Percentiles rank a stretch among this genome's conserved stretches.
Evolutionary conservation across 1,140 invertebrate genomes (phyloP).

Genomic region (Papilio dardanus): DNA sequence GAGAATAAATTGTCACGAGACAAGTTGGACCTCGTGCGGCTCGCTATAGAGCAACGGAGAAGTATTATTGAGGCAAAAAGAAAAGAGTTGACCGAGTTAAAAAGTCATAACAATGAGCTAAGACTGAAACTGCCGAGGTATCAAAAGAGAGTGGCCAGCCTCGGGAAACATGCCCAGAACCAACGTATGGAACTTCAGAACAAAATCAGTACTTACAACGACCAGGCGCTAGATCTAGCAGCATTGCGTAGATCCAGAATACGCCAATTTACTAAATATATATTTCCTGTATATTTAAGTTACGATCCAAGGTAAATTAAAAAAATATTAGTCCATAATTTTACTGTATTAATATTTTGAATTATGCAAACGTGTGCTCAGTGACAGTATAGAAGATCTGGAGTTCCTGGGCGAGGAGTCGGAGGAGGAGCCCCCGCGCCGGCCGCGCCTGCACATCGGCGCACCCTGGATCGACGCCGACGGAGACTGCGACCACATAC

Average conservation of each 20-base stretch:
- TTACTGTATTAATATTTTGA: too few species aligned
- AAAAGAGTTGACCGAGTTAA: constrained; percentile 80
- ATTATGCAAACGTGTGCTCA: constrained; percentile 44
- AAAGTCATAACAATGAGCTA: constrained; percentile 83
- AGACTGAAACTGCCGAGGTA: constrained; percentile 84
- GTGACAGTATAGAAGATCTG: constrained; percentile 82
- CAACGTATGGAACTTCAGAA: constrained; percentile 82
- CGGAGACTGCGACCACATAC: constrained; percentile 90
- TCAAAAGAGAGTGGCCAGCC: constrained; percentile 84
- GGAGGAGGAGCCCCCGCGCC: constrained; percentile 87
- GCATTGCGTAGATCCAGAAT: constrained; percentile 85
- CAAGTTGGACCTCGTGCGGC: constrained; percentile 84
- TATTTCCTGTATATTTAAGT: constrained; percentile 87
- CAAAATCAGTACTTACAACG: constrained; percentile 78
- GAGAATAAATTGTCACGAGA: constrained; percentile 86
- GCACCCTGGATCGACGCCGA: constrained; percentile 89
- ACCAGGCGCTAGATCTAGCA: constrained; percentile 84
- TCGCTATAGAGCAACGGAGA: constrained; percentile 85
- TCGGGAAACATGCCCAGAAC: constrained; percentile 83
- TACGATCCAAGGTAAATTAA: constrained; percentile 68
- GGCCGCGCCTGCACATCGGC: constrained; percentile 88
- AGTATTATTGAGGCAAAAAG: constrained; percentile 84
- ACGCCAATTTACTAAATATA: constrained; percentile 88
- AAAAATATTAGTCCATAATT: too few species aligned
- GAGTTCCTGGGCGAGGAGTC: constrained; percentile 86